Conservation (phyloP, 2,888 invertebrate genomes). For the Pristionchus arcanus region DNA sequence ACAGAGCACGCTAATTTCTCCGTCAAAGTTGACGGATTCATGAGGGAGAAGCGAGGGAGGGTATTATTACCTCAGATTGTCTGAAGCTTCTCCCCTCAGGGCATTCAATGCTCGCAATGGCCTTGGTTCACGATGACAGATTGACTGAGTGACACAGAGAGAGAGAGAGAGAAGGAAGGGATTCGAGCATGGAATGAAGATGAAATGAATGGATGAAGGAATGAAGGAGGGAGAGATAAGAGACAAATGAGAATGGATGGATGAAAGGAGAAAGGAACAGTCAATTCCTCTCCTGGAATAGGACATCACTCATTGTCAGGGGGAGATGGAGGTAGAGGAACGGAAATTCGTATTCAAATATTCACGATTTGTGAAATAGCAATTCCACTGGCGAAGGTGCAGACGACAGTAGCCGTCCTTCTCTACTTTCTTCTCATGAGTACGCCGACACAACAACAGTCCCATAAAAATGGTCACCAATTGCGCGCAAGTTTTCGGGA, state of each 20-base stretch:
- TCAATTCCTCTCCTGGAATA: not conserved
- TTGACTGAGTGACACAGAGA: conserved; percentile 32
- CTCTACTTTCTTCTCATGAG: not conserved
- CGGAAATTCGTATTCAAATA: not conserved
- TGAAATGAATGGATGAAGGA: not conserved
- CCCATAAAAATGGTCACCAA: not conserved
- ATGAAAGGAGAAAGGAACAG: not conserved
- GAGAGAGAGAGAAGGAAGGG: not conserved
- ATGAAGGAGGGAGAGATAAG: not conserved
- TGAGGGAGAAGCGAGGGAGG: not conserved
- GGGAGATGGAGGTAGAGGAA: not conserved
- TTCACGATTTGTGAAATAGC: not conserved
- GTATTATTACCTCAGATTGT: not conserved
- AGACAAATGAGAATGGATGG: conserved; percentile 20
- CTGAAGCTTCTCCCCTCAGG: conserved; percentile 7
- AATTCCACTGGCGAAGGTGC: not conserved
- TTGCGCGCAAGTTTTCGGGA: not conserved
- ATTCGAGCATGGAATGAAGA: not conserved
- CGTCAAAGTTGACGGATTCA: not conserved
- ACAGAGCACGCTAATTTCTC: not conserved
- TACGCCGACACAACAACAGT: not conserved
- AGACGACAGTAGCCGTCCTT: not conserved
- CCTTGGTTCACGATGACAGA: conserved; percentile 12
- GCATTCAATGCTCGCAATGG: not conserved
- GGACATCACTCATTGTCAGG: not conserved